Percentiles rank a stretch among this genome's conserved stretches.
phyloP scores from a whole-genome alignment of 2,888 invertebrate species.

The Drosophila anomelani region DNA sequence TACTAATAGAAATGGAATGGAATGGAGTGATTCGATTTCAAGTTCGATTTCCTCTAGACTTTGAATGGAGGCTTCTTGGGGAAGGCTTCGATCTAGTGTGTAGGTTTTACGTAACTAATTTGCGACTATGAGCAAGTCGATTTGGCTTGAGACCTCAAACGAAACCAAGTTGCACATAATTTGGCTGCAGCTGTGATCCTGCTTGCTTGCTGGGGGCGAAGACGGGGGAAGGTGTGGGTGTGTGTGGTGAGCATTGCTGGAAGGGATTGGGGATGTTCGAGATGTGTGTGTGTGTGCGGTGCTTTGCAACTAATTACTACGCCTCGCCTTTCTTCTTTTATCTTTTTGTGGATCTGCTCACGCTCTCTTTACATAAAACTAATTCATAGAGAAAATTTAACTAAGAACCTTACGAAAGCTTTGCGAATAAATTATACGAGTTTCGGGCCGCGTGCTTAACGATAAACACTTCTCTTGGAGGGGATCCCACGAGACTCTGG shows the following conservation, averaged over 20 bases:
- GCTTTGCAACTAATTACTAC: constrained; percentile 49
- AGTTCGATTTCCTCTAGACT: constrained; percentile 9
- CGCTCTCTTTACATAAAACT: constrained; percentile 57
- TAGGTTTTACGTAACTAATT: constrained; percentile 65
- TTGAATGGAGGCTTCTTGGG: neutral
- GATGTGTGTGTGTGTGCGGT: constrained; percentile 16
- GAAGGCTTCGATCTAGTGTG: constrained; percentile 22
- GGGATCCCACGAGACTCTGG: neutral
- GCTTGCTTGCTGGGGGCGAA: constrained; percentile 23
- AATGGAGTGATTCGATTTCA: constrained; percentile 1
- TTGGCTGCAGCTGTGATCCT: constrained; percentile 48
- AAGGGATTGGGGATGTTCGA: neutral
- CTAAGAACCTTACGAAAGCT: constrained; percentile 59
- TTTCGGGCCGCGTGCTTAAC: constrained; percentile 15
- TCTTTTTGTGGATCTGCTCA: constrained; percentile 23
- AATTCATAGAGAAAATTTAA: constrained; percentile 64
- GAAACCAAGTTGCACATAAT: constrained; percentile 83
- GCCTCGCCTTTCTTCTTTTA: constrained; percentile 28
- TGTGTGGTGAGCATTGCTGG: neutral
- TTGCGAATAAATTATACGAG: constrained; percentile 49
- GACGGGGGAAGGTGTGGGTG: neutral
- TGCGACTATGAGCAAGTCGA: constrained; percentile 78
- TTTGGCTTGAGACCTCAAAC: constrained; percentile 80
- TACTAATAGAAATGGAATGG: neutral
- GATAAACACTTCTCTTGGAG: constrained; percentile 14